Evolutionary conservation across 2,888 invertebrate genomes (phyloP).

Genomic region (Julus scandinavius): DNA sequence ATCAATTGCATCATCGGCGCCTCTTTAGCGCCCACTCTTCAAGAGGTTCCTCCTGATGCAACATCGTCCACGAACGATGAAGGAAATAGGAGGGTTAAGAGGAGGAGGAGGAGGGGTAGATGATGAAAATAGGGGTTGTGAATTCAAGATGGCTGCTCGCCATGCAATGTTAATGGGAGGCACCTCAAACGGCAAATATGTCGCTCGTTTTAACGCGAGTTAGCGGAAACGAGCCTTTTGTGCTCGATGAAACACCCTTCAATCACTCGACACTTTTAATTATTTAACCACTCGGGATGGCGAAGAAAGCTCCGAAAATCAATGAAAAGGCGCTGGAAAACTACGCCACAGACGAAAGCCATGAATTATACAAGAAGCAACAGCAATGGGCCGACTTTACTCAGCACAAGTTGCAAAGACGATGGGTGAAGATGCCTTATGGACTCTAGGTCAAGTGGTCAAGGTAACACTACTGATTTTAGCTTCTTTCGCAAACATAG

Average conservation of each 20-base stretch:
- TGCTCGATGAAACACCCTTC: constrained; percentile 8
- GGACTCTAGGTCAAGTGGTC: neutral
- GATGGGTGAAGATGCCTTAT: neutral
- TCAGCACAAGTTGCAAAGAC: neutral
- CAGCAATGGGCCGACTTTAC: neutral
- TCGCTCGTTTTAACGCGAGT: neutral
- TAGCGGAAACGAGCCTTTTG: constrained; percentile 6
- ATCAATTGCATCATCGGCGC: too few species aligned
- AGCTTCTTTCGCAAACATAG: too few species aligned
- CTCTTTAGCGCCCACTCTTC: too few species aligned
- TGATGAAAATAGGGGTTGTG: neutral
- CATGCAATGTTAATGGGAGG: neutral
- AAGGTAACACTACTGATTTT: neutral
- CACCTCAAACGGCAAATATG: neutral
- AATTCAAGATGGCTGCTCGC: neutral
- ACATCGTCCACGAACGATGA: too few species aligned
- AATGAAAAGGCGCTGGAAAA: neutral
- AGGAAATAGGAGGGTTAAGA: too few species aligned
- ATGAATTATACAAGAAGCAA: neutral
- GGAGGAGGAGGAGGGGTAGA: neutral
- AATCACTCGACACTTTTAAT: constrained; percentile 24
- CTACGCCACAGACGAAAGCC: neutral
- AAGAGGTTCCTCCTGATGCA: too few species aligned
- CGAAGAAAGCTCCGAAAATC: neutral
- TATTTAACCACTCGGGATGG: constrained; percentile 14